These are phyloP conservation scores for Sinelater perroti DNA, from an alignment of 2,888 invertebrate genomes.

Conservation along the genomic window DNA sequence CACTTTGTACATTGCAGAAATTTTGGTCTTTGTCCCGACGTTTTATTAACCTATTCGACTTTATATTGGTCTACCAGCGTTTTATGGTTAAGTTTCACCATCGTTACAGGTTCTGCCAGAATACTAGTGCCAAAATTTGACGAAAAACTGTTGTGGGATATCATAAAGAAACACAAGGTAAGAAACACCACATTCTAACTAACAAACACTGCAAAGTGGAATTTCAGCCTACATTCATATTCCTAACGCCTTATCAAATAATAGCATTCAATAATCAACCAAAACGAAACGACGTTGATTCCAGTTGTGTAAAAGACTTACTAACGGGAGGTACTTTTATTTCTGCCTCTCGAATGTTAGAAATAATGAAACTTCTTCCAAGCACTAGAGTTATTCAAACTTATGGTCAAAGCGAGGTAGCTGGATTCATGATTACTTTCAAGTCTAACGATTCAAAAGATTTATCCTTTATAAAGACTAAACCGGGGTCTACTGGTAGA, in stretches of 20 bases:
- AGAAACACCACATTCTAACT: background rate
- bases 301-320: constrained; percentile 40
- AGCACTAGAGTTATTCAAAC: constrained; percentile 49
- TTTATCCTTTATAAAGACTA: constrained; percentile 45
- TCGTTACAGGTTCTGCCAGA: constrained; percentile 28
- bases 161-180: constrained; percentile 34
- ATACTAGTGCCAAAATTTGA: constrained; percentile 30
- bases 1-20: background rate
- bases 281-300: constrained; percentile 45
- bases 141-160: constrained; percentile 31
- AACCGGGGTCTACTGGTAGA: constrained; percentile 49
- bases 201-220: background rate
- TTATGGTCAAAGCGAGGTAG: constrained; percentile 56
- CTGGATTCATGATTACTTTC: constrained; percentile 48
- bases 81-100: constrained; percentile 6
- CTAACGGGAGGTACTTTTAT: constrained; percentile 50
- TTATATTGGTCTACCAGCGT: constrained; percentile 39
- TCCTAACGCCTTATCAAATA: constrained; percentile 45
- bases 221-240: constrained; percentile 46
- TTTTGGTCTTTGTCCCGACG: background rate
- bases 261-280: background rate
- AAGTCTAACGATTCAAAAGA: constrained; percentile 47
- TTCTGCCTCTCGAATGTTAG: constrained; percentile 42
- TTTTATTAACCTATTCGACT: constrained; percentile 32
- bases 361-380: constrained; percentile 52